Evolutionary conservation across 2,888 invertebrate species (phyloP), one percentile per base, ranked within the genome.

Genomic region (Pollenia labialis): DNA sequence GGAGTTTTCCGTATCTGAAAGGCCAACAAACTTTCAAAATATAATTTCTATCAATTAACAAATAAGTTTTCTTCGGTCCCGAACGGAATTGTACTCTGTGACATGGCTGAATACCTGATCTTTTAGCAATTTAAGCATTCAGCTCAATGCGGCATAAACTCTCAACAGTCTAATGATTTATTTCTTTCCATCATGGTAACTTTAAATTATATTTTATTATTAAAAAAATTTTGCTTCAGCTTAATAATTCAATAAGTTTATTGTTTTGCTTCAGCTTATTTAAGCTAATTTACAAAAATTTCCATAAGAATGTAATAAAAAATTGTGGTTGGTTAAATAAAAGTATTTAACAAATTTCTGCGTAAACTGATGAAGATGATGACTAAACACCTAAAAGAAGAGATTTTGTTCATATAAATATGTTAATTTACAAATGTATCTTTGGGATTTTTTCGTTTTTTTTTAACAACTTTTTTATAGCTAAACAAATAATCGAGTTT

Each of bases 221-320:
- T 18, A 46, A 16, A 58, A 46, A 16, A 58, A 18, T 18, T 16
- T 62, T 6, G 40, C 48, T 16, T 60, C 40, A 60, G 18, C 60
- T 74, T 50, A 12, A 40, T 50, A 75, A 44, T 68, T 68, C 14
- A 68, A 68, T 58, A 56, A 48, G 68, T 77, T 77, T n/a, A 68
- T 46, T 32, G 46, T 9, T 8, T 66, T 62, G n/a, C 9, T 52
- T 62, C 18, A 44, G n/a, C 6, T 52, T 71, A 14, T 54, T 71
- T 64, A 23, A 4, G n/a, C 9, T 18, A 52, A 62, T 1, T 66
- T 54, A 58, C 14, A 52, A 40, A 68, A 42, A 75, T 81, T 75
- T 75, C 58, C 75, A 75, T 81, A 75, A 60, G 68, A 81, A 50
- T 32, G 46, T 69, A 50, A 69, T 82, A 54, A 69, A 58, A 54